These are phyloP conservation scores for Zosterops lateralis DNA, from an alignment of 2,113 vertebrate species.

Conservation along the genomic window DNA sequence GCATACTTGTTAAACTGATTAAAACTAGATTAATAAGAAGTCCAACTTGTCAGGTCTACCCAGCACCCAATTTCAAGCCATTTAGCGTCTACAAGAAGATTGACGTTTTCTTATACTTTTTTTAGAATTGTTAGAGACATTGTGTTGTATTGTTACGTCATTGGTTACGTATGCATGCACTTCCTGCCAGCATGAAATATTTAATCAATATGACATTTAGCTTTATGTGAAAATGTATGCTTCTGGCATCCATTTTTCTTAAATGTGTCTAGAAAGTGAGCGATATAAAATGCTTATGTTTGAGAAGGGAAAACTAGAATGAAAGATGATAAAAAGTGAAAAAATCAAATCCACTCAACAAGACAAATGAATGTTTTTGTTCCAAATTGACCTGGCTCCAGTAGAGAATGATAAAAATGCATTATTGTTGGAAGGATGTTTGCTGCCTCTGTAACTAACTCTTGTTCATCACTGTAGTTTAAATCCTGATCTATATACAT, in stretches of 20 bases:
- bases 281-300: neutral
- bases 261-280: neutral
- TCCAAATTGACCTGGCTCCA: neutral
- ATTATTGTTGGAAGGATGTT: neutral
- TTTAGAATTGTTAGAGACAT: neutral
- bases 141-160: neutral
- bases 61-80: neutral
- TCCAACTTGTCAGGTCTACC: neutral
- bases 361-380: neutral
- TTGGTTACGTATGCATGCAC: neutral
- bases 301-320: neutral
- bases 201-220: conserved; percentile 11
- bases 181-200: neutral
- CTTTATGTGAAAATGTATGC: neutral
- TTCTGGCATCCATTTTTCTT: neutral
- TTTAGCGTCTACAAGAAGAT: neutral
- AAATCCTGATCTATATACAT: neutral
- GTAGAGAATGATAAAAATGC: neutral
- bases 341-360: neutral
- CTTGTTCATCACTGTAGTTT: neutral
- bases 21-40: neutral
- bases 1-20: neutral
- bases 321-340: neutral
- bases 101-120: neutral
- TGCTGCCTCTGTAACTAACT: neutral